A percentile compares a stretch with the other conserved stretches of the same genome.
Conservation (phyloP, 2,888 invertebrate species). For the Holacanthella duospinosa region DNA sequence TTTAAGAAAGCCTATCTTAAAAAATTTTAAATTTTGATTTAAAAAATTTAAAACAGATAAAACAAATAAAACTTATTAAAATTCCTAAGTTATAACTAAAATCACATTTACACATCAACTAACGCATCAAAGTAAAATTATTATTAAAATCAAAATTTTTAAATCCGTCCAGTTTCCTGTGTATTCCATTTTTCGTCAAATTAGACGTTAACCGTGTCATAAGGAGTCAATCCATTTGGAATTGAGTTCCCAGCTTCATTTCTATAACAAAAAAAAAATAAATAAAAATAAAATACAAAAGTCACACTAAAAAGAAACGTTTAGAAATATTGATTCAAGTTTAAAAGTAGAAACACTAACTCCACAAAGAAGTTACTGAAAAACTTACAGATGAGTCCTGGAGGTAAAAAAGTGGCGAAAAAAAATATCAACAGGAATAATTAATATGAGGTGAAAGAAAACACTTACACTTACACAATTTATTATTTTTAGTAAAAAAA, state of each 20-base stretch:
- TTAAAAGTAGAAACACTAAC: neutral
- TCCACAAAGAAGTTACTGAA: neutral
- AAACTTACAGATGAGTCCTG: constrained; percentile 28
- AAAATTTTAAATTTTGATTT: too few relatives aligned
- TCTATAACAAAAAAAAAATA: constrained; percentile 49
- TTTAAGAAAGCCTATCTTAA: too few relatives aligned
- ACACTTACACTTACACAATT: neutral
- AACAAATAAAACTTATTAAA: too few relatives aligned
- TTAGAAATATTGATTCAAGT: constrained; percentile 5
- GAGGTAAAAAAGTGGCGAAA: constrained; percentile 7
- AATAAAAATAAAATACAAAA: too few relatives aligned
- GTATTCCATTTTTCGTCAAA: neutral
- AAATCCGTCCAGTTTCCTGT: neutral
- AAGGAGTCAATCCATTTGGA: constrained; percentile 84
- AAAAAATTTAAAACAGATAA: too few relatives aligned
- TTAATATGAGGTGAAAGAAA: constrained; percentile 11
- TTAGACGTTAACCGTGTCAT: constrained; percentile 99
- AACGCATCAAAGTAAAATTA: too few relatives aligned
- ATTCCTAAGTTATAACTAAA: too few relatives aligned
- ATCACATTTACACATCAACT: too few relatives aligned
- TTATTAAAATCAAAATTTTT: neutral
- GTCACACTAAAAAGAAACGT: neutral
- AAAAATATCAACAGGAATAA: constrained; percentile 11
- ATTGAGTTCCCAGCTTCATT: constrained; percentile 77
- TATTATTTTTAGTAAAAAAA: too few relatives aligned